Conservation (phyloP, 1,140 invertebrate species). For the Tetragonula clypearis region DNA sequence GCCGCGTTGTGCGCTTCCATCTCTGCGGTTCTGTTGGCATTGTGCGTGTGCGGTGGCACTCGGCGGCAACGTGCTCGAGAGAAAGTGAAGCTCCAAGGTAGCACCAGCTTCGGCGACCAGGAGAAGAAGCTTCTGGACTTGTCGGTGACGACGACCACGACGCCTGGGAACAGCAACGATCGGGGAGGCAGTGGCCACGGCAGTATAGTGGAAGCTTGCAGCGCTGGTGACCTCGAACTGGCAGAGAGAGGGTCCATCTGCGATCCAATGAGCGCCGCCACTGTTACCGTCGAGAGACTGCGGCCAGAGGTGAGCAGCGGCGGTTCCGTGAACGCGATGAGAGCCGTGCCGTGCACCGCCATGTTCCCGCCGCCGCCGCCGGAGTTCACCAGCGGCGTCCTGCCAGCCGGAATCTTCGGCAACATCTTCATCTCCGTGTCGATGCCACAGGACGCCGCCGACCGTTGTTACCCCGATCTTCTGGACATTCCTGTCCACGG, state of each 20-base stretch:
- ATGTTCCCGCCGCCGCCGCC: constrained; percentile 85
- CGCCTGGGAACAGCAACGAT: constrained; percentile 83
- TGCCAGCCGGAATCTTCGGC: constrained; percentile 84
- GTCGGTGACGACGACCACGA: constrained; percentile 89
- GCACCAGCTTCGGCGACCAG: constrained; percentile 91
- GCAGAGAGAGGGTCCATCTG: constrained; percentile 82
- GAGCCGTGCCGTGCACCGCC: constrained; percentile 72
- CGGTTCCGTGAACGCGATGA: constrained; percentile 60
- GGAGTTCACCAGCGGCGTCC: constrained; percentile 85
- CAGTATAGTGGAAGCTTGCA: constrained; percentile 83
- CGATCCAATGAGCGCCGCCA: constrained; percentile 81
- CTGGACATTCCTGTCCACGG: constrained; percentile 85
- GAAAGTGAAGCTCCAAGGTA: constrained; percentile 86
- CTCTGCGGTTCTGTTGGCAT: constrained; percentile 80
- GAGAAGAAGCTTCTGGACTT: constrained; percentile 91
- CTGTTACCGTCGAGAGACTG: constrained; percentile 90
- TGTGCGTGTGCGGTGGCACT: constrained; percentile 84
- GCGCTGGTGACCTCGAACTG: constrained; percentile 77
- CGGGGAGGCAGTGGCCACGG: constrained; percentile 75
- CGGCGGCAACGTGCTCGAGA: constrained; percentile 82
- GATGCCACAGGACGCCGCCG: constrained; percentile 85
- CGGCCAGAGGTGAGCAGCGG: constrained; percentile 77
- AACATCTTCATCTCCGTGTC: constrained; percentile 90
- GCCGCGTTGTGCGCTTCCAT: constrained; percentile 81
- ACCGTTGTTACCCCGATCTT: constrained; percentile 88